Base-by-base conservation (phyloP, 1,140 invertebrate genomes). In the Atta texana region DNA sequence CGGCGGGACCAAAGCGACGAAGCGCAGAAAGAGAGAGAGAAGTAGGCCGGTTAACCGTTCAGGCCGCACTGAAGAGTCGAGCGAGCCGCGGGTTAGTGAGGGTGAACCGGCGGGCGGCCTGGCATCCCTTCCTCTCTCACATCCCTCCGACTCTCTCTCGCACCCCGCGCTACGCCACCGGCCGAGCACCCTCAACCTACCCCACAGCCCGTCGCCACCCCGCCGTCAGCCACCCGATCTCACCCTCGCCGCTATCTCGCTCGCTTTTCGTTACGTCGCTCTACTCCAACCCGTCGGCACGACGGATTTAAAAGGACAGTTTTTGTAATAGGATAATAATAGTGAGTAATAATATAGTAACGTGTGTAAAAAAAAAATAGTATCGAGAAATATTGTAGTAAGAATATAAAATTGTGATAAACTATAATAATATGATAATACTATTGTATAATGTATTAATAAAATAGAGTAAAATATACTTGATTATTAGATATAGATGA, bases 1-100 rank as follows among this genome's bases (percentile, higher is more conserved):
- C 63, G 59, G 59, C 80, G 39, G 39, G 66, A 80, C 53, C 74
- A 80, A 53, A 81, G 71, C 69, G 55, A 55, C 80, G 55, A 31
- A 74, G 68, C 24, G 39, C 80, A 74, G 39, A 12, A 49, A 55
- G 85, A 78, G 85, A 78, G 87, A 85, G 86, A 88, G 92, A 93
- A 93, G 90, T 94, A 95, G 94, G 94, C 94, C 94, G 94, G 93
- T 93, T 93, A 93, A 94, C 90, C 94, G 93, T 94, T 94, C 93
- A 93, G 94, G 94, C 94, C 94, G 94, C 93, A 94, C 94, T 95
- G 94, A 94, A 90, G 87, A 92, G 78, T 75, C 89, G 90, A 87
- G 88, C 89, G 90, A 87, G 88, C 80, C 87, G 87, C 84, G 78
- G 86, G 80, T 92, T 91, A 92, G 92, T 93, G 92, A 94, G 90